Evolutionary conservation across 2,797 vertebrate genomes (phyloP), one percentile per base, ranked within the genome.

Genomic region (Tolypeutes matacus): DNA sequence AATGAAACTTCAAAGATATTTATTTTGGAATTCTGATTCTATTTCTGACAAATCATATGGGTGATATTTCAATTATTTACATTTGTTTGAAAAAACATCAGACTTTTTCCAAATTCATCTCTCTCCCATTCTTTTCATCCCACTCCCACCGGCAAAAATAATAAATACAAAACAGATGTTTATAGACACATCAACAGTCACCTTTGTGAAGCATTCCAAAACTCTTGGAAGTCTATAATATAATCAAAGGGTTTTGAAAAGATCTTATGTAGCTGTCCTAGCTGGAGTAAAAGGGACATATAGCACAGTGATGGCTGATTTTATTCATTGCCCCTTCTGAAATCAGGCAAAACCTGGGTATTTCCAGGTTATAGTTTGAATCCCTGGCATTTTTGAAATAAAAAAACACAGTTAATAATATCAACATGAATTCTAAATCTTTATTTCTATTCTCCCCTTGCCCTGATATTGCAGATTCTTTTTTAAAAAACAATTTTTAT

Each of bases 11-110:
- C 91, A 92, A 89, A 69, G 27, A 39, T 82, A 60, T 85, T 96
- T 95, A 91, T 93, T 95, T 95, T 62, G 56, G 72, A 96, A 93
- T 93, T 65, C 29, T 21, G 70, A 86, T 69, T 97, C 46, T 83
- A 72, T 76, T 93, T 94, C 56, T 88, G 25, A 90, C 77, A 80
- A 64, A 60, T 83, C 31, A 56, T 36, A n/a, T n/a, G 36, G 23
- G 58, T 56, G 25, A 25, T 15, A 17, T 91, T 86, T 91, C 65
- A 96, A 8, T 39, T 6, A 93, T 84, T 85, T 91, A 67, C 2
- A n/a, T 94, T 81, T 92, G 27, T 91, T 90, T 76, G 42, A 29
- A 87, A 56, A 93, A 65, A 56, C 75, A 62, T 7, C 29, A 39
- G 23, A 64, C 29, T 46, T 92, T 82, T 65, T 29, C 7, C 14